Evolutionary conservation across 2,113 vertebrate species (phyloP), one percentile per base, ranked within the genome.

Genomic region (Caranx melampygus): DNA sequence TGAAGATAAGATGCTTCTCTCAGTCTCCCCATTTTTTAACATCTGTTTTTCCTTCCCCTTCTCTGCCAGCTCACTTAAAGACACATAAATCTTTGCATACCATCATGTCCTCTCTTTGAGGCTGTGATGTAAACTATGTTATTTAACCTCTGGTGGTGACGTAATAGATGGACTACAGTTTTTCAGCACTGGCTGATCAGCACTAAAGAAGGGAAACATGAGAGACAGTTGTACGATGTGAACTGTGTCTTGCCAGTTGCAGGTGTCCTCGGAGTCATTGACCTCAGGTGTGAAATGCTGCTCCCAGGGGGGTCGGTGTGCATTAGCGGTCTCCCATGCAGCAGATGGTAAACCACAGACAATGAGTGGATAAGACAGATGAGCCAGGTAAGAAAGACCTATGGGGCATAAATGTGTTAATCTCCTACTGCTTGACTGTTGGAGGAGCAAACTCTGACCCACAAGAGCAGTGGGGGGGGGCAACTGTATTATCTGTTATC

Each of bases 201-300:
- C 54, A 16, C 37, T 16, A 6, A 65, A 75, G 13, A 55, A 14
- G 6, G n/a, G 9, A 68, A 16, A 37, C 57, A 16, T 33, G 16
- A 49, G 15, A 40, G 47, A 84, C 73, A 75, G 55, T 8, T 52
- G 51, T 9, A 61, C 55, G 59, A n/a, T 37, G 60, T 51, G 71
- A 82, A 67, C 35, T 65, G 69, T 73, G 61, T 80, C 37, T 54
- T 73, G 40, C 70, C 73, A 49, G 51, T 61, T 79, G 61, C 89
- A 92, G 84, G 87, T 87, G 89, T 85, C 72, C 63, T 81, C 77
- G 72, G 86, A 90, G 69, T 86, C 81, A 72, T 13, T 76, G 70
- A 79, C 84, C 90, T 90, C 86, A 92, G 90, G 90, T 92, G 90
- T 86, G 80, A 80, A 76, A 67, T 66, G 2, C 88, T 69, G 47